Conservation (phyloP, 30 jellyfish, hydroid and myxozoan species). For the Pelagia noctiluca region DNA sequence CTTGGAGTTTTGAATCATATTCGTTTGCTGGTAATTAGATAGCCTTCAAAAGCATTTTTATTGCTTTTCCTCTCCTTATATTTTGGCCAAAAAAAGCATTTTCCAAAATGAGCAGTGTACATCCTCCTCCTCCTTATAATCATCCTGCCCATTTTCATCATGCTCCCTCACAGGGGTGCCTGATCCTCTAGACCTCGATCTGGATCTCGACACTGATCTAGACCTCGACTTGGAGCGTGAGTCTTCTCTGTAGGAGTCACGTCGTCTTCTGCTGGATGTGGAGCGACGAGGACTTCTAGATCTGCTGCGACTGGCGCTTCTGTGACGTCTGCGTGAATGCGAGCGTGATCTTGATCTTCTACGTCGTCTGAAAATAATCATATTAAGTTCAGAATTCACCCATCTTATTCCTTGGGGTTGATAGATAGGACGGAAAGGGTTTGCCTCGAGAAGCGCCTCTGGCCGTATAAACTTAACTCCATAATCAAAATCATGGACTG, state of each 20-base stretch:
- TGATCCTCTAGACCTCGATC: conserved; percentile 80
- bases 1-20: too few species aligned
- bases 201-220: conserved; percentile 45
- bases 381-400: too few species aligned
- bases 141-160: conserved; percentile 55
- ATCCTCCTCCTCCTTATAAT: conserved; percentile 43
- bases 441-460: too few species aligned
- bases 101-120: too few species aligned
- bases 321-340: conserved; percentile 64
- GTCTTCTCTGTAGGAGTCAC: conserved; percentile 51
- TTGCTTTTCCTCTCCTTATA: too few species aligned
- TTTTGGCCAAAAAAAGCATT: too few species aligned
- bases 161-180: conserved; percentile 63
- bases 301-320: conserved; percentile 63
- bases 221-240: conserved; percentile 82
- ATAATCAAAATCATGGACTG: too few species aligned
- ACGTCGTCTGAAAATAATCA: conserved; percentile 79
- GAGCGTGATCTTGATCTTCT: conserved; percentile 83
- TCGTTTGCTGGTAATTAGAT: too few species aligned
- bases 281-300: conserved; percentile 41
- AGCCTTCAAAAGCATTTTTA: too few species aligned
- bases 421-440: too few species aligned
- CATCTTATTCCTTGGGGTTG: too few species aligned
- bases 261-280: conserved; percentile 69
- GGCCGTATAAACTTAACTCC: too few species aligned